Conservation (phyloP, 53 echinoderm and acorn worm species). For the Paelopatides confundens region DNA sequence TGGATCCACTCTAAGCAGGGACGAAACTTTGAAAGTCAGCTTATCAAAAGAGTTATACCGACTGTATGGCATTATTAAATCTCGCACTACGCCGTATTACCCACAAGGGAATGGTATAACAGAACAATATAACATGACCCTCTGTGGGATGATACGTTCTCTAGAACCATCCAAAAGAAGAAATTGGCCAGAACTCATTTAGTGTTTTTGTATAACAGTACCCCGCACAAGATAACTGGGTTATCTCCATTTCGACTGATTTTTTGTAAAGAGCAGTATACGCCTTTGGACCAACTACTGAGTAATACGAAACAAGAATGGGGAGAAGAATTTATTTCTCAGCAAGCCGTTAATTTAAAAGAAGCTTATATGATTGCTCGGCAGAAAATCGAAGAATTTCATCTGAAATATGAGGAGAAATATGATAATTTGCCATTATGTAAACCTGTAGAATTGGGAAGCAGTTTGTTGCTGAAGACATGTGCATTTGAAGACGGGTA, state of each 20-base stretch:
- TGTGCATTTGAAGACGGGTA: too few species aligned
- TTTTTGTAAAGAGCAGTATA: too few species aligned
- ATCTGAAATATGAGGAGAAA: too few species aligned
- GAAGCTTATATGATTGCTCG: too few species aligned
- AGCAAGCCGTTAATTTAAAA: too few species aligned
- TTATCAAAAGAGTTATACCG: not conserved
- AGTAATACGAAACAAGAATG: too few species aligned
- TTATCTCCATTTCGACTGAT: not conserved
- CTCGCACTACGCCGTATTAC: not conserved
- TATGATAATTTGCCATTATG: too few species aligned
- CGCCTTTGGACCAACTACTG: too few species aligned
- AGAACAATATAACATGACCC: not conserved
- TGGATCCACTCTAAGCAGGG: not conserved
- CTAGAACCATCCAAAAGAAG: not conserved
- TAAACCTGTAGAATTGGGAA: too few species aligned
- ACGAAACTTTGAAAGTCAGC: not conserved
- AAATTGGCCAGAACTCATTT: not conserved
- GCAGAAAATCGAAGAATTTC: too few species aligned
- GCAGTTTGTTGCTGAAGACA: too few species aligned
- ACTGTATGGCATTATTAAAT: not conserved
- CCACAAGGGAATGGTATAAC: not conserved
- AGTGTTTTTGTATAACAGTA: not conserved
- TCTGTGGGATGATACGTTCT: not conserved
- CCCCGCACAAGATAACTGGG: not conserved
- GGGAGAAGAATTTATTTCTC: too few species aligned